A percentile compares a stretch with the other conserved stretches of the same genome.
Conservation (phyloP, 1,140 invertebrate genomes). For the Drosophila elegans region DNA sequence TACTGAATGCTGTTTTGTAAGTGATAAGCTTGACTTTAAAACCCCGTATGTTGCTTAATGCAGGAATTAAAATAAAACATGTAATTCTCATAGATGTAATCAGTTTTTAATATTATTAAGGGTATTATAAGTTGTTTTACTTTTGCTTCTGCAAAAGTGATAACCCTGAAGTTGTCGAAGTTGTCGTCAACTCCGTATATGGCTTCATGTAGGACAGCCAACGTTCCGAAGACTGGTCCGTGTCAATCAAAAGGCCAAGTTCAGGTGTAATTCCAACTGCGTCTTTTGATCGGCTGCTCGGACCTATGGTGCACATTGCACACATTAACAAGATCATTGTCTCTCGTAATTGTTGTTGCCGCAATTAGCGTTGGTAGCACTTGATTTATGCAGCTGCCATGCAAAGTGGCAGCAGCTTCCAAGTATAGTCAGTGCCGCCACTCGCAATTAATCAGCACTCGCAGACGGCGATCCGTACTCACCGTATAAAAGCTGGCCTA, state of each 20-base stretch:
- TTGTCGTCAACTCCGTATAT: constrained; percentile 10
- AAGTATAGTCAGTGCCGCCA: constrained; percentile 64
- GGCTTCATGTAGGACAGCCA: constrained; percentile 8
- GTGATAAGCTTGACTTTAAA: no score
- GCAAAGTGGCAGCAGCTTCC: constrained; percentile 62
- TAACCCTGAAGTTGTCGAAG: not conserved
- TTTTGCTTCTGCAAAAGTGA: not conserved
- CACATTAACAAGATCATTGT: constrained; percentile 52
- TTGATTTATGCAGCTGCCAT: constrained; percentile 71
- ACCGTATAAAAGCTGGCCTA: constrained; percentile 62
- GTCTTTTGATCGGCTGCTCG: constrained; percentile 40
- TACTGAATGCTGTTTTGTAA: no score
- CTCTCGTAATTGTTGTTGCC: constrained; percentile 52
- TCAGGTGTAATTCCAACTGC: constrained; percentile 54
- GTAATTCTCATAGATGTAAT: no score
- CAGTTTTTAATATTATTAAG: no score
- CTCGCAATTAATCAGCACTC: constrained; percentile 57
- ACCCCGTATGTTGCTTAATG: no score
- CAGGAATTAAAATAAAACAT: no score
- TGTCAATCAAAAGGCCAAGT: constrained; percentile 36
- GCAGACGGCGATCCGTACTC: constrained; percentile 6
- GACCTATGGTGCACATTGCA: constrained; percentile 32
- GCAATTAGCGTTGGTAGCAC: constrained; percentile 64
- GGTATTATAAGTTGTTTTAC: not conserved
- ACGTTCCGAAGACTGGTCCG: constrained; percentile 3